phyloP scores from a whole-genome alignment of 2,113 vertebrate species.

The Podarcis raffonei region DNA sequence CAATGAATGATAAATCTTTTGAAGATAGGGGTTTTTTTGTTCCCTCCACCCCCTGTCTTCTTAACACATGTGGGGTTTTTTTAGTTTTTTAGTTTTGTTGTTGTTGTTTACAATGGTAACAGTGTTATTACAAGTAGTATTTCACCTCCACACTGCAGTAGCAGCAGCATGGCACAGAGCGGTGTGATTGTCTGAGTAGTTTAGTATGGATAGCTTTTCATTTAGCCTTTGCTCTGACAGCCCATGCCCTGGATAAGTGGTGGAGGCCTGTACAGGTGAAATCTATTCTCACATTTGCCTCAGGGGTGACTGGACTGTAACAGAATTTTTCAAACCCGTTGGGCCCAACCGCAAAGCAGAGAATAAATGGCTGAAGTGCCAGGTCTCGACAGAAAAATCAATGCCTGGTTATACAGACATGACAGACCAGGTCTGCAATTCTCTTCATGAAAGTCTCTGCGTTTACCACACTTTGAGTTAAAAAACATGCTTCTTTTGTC shows the following conservation, averaged over 20 bases:
- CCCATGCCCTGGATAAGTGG: constrained; percentile 93
- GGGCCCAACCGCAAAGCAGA: constrained; percentile 98
- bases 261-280: constrained; percentile 96
- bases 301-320: constrained; percentile 98
- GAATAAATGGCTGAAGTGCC: constrained; percentile 99
- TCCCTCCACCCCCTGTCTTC: constrained; percentile 2
- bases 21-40: constrained; percentile 3
- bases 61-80: constrained; percentile 19
- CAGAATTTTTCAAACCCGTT: constrained; percentile 98
- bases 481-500: constrained; percentile 65
- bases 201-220: constrained; percentile 92
- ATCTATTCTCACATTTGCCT: constrained; percentile 99
- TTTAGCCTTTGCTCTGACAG: constrained; percentile 96
- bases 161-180: constrained; percentile 66
- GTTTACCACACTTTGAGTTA: constrained; percentile 61
- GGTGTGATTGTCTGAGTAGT: constrained; percentile 77
- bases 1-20: not conserved
- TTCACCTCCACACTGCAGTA: constrained; percentile 48
- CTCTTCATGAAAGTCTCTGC: constrained; percentile 70
- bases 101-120: constrained; percentile 52
- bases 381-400: constrained; percentile 99
- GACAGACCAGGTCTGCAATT: constrained; percentile 85
- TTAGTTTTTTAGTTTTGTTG: not conserved
- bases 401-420: constrained; percentile 99
- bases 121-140: constrained; percentile 64